Percentiles rank a stretch among this genome's conserved stretches.
Conservation (phyloP, 2,797 vertebrate genomes). For the Buceros bicornis region DNA sequence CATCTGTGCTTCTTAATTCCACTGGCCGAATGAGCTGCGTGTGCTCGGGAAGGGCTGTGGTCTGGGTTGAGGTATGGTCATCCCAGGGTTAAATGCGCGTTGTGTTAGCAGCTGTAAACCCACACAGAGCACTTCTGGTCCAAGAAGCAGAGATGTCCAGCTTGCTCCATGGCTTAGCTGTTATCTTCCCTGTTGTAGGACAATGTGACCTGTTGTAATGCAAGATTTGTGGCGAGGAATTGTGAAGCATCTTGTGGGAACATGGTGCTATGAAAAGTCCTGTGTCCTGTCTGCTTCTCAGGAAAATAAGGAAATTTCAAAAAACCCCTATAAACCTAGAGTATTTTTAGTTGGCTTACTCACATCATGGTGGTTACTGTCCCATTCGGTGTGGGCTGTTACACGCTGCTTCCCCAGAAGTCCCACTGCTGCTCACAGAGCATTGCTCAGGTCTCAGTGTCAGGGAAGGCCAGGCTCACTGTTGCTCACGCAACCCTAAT, state of each 20-base stretch:
- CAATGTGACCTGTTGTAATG: not conserved
- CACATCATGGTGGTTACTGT: not conserved
- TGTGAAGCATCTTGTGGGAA: not conserved
- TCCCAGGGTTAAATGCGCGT: not conserved
- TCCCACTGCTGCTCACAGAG: not conserved
- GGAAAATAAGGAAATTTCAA: not conserved
- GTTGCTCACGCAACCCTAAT: conserved; percentile 16
- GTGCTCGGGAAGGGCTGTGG: not conserved
- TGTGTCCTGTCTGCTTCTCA: not conserved
- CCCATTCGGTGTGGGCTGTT: not conserved
- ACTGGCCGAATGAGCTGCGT: not conserved
- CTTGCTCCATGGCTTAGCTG: not conserved
- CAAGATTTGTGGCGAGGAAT: not conserved
- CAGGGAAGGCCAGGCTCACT: not conserved
- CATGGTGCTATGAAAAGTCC: not conserved
- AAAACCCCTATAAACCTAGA: not conserved
- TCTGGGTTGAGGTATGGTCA: not conserved
- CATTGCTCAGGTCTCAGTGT: not conserved
- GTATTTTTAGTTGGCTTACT: not conserved
- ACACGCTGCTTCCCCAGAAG: not conserved
- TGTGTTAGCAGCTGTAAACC: not conserved
- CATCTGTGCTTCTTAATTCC: not conserved
- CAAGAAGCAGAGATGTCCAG: not conserved
- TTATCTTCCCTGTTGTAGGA: not conserved
- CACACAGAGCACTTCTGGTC: not conserved